Percentiles rank a stretch among this genome's conserved stretches.
These are phyloP conservation scores for Idaea straminata DNA, from an alignment of 2,888 invertebrate genomes.

Conservation along the genomic window DNA sequence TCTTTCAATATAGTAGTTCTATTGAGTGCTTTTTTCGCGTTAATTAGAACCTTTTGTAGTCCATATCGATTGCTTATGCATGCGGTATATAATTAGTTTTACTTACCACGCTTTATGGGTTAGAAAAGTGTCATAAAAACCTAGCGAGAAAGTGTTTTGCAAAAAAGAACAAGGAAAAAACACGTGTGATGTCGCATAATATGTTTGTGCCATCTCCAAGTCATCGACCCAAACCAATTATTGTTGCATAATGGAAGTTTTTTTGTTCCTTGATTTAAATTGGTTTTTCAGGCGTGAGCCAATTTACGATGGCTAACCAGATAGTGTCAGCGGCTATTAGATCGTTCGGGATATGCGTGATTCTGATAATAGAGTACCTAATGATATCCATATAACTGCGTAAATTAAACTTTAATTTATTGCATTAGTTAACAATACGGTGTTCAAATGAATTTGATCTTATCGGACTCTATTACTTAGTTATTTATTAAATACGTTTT, in stretches of 20 bases:
- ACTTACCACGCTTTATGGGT: slow-evolving; percentile 41
- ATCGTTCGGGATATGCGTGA: slow-evolving; percentile 30
- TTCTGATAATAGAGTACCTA: slow-evolving; percentile 21
- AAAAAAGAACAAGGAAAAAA: slow-evolving; percentile 42
- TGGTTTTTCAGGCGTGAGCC: slow-evolving; percentile 54
- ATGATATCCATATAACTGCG: slow-evolving; percentile 15
- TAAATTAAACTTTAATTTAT: slow-evolving; percentile 9
- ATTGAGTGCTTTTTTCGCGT: slow-evolving; percentile 31
- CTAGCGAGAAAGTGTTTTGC: slow-evolving; percentile 59
- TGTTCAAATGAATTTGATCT: background rate
- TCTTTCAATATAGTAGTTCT: slow-evolving; percentile 9
- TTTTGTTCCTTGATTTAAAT: slow-evolving; percentile 56
- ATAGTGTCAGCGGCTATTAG: slow-evolving; percentile 46
- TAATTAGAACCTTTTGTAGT: slow-evolving; percentile 38
- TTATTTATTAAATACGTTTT: slow-evolving; percentile 7
- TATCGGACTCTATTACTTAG: slow-evolving; percentile 8
- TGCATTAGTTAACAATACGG: slow-evolving; percentile 1
- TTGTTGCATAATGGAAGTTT: slow-evolving; percentile 62
- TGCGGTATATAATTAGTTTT: slow-evolving; percentile 50
- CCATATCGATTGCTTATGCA: slow-evolving; percentile 45
- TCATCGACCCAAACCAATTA: slow-evolving; percentile 72
- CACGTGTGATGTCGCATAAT: slow-evolving; percentile 46
- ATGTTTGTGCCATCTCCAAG: slow-evolving; percentile 52
- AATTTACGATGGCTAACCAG: slow-evolving; percentile 55
- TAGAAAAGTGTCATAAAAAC: slow-evolving; percentile 34